Evolutionary conservation across 2,888 invertebrate species (phyloP).

Genomic region (Caenorhabditis sp.): DNA sequence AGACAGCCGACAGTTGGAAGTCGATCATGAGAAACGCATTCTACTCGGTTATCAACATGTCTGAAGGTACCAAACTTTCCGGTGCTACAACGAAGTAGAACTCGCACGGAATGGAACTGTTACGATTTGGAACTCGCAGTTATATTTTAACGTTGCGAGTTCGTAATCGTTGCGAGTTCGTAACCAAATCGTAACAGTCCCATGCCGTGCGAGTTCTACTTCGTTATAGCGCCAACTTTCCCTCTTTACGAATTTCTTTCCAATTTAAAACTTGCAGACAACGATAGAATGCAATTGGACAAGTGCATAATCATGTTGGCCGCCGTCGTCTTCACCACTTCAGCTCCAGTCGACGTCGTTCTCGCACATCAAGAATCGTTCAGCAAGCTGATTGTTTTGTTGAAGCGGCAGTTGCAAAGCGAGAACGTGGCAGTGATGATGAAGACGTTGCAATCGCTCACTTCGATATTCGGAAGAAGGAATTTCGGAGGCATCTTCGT

Average conservation of each 20-base stretch:
- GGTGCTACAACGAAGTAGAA: too few species aligned
- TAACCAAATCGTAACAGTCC: too few species aligned
- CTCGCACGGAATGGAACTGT: too few species aligned
- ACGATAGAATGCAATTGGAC: constrained; percentile 81
- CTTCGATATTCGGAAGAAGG: constrained; percentile 86
- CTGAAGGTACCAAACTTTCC: constrained; percentile 81
- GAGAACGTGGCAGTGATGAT: constrained; percentile 82
- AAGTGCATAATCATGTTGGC: constrained; percentile 90
- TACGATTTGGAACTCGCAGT: too few species aligned
- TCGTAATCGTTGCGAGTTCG: too few species aligned
- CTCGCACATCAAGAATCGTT: constrained; percentile 62
- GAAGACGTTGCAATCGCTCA: constrained; percentile 87
- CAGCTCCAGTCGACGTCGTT: constrained; percentile 83
- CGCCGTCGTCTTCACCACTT: constrained; percentile 89
- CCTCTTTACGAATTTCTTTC: too few species aligned
- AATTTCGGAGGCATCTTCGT: constrained; percentile 82
- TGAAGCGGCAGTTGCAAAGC: constrained; percentile 57
- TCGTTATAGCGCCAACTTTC: too few species aligned
- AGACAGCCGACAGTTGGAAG: constrained; percentile 83
- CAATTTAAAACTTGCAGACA: constrained; percentile 58
- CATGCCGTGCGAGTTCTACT: too few species aligned
- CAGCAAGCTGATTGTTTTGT: constrained; percentile 50
- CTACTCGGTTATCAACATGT: constrained; percentile 90
- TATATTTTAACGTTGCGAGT: too few species aligned
- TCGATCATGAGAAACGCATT: constrained; percentile 90